phyloP scores from a whole-genome alignment of 30 jellyfish, hydroid and myxozoan species.

The Nemopilema nomurai region DNA sequence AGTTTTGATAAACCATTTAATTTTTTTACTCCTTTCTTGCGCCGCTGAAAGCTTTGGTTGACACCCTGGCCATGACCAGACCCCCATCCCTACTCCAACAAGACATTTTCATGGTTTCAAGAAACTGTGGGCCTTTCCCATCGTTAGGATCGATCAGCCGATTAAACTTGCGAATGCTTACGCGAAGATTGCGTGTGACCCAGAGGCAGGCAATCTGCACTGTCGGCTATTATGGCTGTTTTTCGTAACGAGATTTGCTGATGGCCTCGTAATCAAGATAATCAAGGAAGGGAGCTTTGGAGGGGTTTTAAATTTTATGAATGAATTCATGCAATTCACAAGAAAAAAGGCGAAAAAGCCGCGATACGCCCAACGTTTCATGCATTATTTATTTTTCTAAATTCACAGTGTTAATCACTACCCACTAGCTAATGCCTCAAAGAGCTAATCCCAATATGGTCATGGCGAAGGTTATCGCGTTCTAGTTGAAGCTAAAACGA shows the following conservation, averaged over 20 bases:
- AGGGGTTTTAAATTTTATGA: not conserved
- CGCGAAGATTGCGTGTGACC: not conserved
- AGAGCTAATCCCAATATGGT: conserved; percentile 21
- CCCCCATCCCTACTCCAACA: not conserved
- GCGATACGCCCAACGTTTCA: conserved; percentile 27
- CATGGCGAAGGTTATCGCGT: conserved; percentile 28
- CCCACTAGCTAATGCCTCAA: conserved; percentile 42
- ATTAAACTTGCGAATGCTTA: not conserved
- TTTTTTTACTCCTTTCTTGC: too few relatives aligned
- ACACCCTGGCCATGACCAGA: too few relatives aligned
- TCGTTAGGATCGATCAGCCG: not conserved
- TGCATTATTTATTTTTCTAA: conserved; percentile 17
- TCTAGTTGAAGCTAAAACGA: conserved; percentile 18
- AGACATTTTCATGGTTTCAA: not conserved
- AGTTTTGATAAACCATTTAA: too few relatives aligned
- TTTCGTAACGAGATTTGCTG: not conserved
- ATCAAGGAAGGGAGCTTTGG: not conserved
- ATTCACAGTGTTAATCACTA: conserved; percentile 33
- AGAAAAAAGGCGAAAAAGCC: conserved; percentile 3
- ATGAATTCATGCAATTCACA: conserved; percentile 3
- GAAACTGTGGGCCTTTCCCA: not conserved
- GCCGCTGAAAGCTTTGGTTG: too few relatives aligned
- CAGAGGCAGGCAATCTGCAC: not conserved
- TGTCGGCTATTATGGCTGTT: not conserved
- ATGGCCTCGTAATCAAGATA: not conserved